A percentile compares a stretch with the other conserved stretches of the same genome.
phyloP scores from a whole-genome alignment of 1,140 invertebrate genomes.

The Phocides pigmalion region DNA sequence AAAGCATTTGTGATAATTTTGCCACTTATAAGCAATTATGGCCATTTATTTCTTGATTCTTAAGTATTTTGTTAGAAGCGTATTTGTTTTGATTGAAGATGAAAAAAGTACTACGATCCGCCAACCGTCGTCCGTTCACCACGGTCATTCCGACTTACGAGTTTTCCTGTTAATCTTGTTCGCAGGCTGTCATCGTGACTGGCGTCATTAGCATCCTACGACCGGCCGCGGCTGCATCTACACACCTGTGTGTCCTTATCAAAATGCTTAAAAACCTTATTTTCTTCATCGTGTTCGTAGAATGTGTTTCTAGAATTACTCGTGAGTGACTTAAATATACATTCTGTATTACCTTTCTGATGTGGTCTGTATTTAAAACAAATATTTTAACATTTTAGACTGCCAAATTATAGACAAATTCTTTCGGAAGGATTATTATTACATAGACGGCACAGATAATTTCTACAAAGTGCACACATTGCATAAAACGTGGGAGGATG shows the following conservation, averaged over 20 bases:
- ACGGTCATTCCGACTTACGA: constrained; percentile 10
- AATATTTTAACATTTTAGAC: constrained; percentile 12
- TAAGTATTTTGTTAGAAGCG: too few species aligned
- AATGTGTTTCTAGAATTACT: neutral
- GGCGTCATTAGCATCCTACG: constrained; percentile 1
- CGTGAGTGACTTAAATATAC: constrained; percentile 3
- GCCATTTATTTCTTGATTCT: too few species aligned
- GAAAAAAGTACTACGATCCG: too few species aligned
- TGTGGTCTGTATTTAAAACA: neutral
- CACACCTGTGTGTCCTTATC: neutral
- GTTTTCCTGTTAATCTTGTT: constrained; percentile 33
- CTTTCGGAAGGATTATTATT: constrained; percentile 53
- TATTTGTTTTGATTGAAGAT: too few species aligned
- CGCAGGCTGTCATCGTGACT: neutral
- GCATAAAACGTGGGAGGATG: constrained; percentile 44
- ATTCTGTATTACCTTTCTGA: neutral
- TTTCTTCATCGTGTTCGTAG: neutral
- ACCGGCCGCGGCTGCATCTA: neutral
- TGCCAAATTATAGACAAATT: constrained; percentile 33
- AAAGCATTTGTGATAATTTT: too few species aligned
- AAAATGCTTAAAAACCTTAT: constrained; percentile 8
- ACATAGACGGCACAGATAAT: constrained; percentile 38
- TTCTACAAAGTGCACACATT: constrained; percentile 58
- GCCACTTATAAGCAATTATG: too few species aligned
- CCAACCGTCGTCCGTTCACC: neutral